Conservation (phyloP, 2,113 vertebrate species). For the Dicaeum eximium region DNA sequence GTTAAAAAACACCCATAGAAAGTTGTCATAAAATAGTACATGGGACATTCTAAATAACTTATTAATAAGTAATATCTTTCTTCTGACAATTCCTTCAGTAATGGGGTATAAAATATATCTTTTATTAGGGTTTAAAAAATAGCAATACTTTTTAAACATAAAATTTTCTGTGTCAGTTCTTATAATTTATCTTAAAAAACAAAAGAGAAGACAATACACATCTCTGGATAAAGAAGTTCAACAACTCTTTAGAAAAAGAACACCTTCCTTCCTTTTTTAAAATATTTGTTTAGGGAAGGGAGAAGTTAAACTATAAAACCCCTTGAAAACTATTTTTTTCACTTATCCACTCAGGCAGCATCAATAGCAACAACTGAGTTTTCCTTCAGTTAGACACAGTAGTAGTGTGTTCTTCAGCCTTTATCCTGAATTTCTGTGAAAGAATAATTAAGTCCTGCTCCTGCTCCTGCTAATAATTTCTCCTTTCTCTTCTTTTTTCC, state of each 20-base stretch:
- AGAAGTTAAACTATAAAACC: background rate
- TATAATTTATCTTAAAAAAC: background rate
- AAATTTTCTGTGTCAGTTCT: background rate
- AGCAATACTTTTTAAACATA: background rate
- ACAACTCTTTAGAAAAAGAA: background rate
- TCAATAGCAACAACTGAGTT: background rate
- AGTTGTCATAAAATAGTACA: constrained; percentile 34
- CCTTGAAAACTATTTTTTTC: background rate
- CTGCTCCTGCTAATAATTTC: no score
- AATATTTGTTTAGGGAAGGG: background rate
- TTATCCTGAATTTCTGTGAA: background rate
- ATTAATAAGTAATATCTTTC: background rate
- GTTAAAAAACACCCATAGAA: background rate
- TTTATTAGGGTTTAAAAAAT: background rate
- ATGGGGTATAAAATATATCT: background rate
- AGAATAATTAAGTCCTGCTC: background rate
- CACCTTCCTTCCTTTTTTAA: background rate
- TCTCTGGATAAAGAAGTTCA: background rate
- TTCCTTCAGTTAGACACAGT: background rate
- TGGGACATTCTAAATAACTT: constrained; percentile 38
- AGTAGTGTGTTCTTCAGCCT: background rate
- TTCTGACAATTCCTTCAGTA: background rate
- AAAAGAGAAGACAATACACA: background rate
- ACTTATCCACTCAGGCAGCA: background rate
- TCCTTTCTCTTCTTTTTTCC: background rate